Base-by-base conservation (phyloP, 23 tunicate species). In the Trididemnum miniatum region DNA sequence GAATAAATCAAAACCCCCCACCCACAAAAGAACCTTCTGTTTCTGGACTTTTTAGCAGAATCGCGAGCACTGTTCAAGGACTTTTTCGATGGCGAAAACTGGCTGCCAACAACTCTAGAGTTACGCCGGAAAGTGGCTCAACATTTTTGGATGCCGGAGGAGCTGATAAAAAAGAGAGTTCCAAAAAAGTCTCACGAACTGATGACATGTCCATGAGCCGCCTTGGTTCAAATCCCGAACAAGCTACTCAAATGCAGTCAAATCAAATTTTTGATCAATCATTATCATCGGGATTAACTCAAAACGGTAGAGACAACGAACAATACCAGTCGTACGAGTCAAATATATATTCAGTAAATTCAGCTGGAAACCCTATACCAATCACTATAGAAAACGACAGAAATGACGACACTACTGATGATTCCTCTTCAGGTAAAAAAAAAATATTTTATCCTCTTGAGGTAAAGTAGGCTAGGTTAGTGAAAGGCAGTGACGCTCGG, bases 331-430 rank as follows among this genome's bases (percentile, higher is more conserved):
- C 59, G 26, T 89, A 71, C 54, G 85, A 89, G 23, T 81, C 88
- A 27, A 76, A 63, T n/a, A 89, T 89, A 0, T 83, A 83, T 83
- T 79, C 95, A 0, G 95, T 84, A 0, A 89, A 89, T 44, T 84
- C 95, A 3, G 95, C 88, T 2, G 95, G 95, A 20, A 76, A 76
- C 20, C 95, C 88, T 44, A 82, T 89, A 28, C 95, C 95, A 2
- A 84, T 89, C 29, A 89, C 95, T 1, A 89, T 89, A 23, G 88
- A 89, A 71, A 87, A 84, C 51, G 65, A 40, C 24, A 73, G 71
- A 35, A 38, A 38, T 0, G 82, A 75, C 36, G 82, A 65, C 0
- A 34, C 26, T 0, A 31, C 26, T 31, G 90, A 87, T 37, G 83
- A 51, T 1, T 86, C 72, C 2, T 75, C 57, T 51, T 32, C 71